Base-by-base conservation (phyloP, 2,113 vertebrate genomes). In the Sciurus niger region DNA sequence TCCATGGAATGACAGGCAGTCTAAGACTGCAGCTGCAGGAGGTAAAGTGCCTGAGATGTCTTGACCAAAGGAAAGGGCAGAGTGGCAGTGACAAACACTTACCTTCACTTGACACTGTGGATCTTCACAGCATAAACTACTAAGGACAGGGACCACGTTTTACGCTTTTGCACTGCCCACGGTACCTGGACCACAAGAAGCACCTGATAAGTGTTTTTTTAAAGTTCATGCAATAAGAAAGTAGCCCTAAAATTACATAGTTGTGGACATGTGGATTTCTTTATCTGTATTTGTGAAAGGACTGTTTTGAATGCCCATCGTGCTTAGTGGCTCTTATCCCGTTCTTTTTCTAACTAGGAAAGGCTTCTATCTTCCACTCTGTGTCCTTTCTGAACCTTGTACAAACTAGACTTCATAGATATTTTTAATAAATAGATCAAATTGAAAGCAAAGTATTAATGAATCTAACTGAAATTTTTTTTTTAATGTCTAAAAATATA, bases 241-340 rank as follows among this genome's bases (percentile, higher is more conserved):
- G 94, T 91, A 86, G 28, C 72, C 85, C 22, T 89, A 22, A 84
- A 95, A 90, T 22, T 77, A 88, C 53, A 76, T 90, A 70, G 58
- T 74, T 96, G 90, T 89, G 85, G 77, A 87, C 84, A 40, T 94
- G 34, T 87, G 93, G 8, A 95, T 93, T 94, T 87, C 43, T 93
- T 96, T 94, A 55, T 13, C 22, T 67, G 13, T 84, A 24, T 79
- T 96, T 97, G 32, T 95, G 40, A 84, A 95, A 93, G 70, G 85
- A 3, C 68, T 90, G 53, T 53, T 77, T 28, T 89, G 32, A 28
- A 24, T 46, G 7, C 63, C 80, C 32, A 18, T 1, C 51, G 67
- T 40, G 6, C 46, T 77, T 68, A 73, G 2, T 84, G 34, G 32
- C 46, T 84, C 76, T 89, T 63, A 30, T 24, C 22, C 8, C 55